Evolutionary conservation across 2,113 vertebrate species (phyloP), one percentile per base, ranked within the genome.

Genomic region (Platycercus adscitus): DNA sequence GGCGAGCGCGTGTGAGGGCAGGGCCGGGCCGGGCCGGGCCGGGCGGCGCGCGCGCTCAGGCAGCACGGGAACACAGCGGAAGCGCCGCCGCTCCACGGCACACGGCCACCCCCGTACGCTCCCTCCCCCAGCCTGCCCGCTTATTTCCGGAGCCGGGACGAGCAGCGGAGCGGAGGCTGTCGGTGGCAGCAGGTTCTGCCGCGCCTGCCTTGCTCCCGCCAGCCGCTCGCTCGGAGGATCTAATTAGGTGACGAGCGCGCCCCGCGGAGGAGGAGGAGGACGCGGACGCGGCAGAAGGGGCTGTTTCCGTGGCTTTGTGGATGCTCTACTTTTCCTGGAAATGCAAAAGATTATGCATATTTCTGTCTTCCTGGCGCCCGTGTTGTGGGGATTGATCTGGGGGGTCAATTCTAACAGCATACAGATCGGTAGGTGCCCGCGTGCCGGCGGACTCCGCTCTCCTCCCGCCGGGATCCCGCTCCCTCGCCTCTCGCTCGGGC

Each of bases 311-410:
- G 88, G 95, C 88, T 94, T 96, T 97, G 97, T 98, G 98, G 98
- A 99, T 98, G 98, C 98, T 98, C 98, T 95, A 92, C 98, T 98
- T 98, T 96, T 98, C 98, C 98, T 98, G 98, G 99, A 99, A 98
- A 99, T 99, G 99, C 99, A 98, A 97, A 99, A 99, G 98, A 99
- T 98, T 97, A 98, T 98, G 98, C 98, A 98, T 98, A 98, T 99
- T 98, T 98, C 98, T 98, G 96, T 98, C 95, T 98, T 98, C 89
- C 97, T 99, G 86, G 98, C 98, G 95, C 98, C 99, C 96, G 98
- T 99, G 96, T 98, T 99, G 92, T 99, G 98, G 98, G 99, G 99
- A 96, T 98, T 99, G 97, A 98, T 98, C 97, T 98, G 98, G 75
- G 98, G 99, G 97, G 99, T 98, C 93, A 98, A 98, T 97, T 99